A percentile compares a stretch with the other conserved stretches of the same genome.
Evolutionary conservation across 2,113 vertebrate species (phyloP).

Genomic region (Xenopus laevis): DNA sequence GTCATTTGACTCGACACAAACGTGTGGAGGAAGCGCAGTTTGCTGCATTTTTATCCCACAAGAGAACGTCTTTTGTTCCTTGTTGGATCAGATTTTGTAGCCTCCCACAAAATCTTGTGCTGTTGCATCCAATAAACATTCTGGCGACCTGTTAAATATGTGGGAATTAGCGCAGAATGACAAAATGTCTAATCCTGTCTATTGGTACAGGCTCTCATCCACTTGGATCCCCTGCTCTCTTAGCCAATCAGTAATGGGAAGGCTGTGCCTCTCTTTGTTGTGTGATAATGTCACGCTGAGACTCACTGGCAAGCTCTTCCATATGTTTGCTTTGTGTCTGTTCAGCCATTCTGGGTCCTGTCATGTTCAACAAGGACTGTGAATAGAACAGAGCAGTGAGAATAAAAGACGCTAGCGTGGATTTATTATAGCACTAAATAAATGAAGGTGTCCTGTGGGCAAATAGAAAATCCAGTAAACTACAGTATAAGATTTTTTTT

Average conservation of each 20-base stretch:
- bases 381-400: slow-evolving; percentile 10
- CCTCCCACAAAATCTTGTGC: too few species aligned
- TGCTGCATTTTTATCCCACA: too few species aligned
- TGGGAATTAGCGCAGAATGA: too few species aligned
- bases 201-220: too few species aligned
- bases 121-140: too few species aligned
- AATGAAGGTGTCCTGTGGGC: slow-evolving; percentile 11
- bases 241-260: slow-evolving; percentile 12
- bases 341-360: slow-evolving; percentile 31
- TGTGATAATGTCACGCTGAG: slow-evolving; percentile 8
- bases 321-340: slow-evolving; percentile 35
- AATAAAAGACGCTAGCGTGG: slow-evolving; percentile 19
- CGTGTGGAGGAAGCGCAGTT: too few species aligned
- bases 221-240: background rate
- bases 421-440: slow-evolving; percentile 25
- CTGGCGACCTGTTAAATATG: too few species aligned
- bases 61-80: too few species aligned
- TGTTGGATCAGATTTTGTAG: too few species aligned
- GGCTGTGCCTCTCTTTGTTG: slow-evolving; percentile 23
- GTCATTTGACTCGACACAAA: too few species aligned
- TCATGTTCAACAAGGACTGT: slow-evolving; percentile 35
- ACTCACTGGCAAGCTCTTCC: slow-evolving; percentile 12
- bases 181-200: too few species aligned
- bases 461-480: slow-evolving; percentile 7
- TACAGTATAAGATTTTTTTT: slow-evolving; percentile 17